A percentile compares a stretch with the other conserved stretches of the same genome.
phyloP scores from a whole-genome alignment of 2,113 vertebrate species.

The Poecilia latipinna region DNA sequence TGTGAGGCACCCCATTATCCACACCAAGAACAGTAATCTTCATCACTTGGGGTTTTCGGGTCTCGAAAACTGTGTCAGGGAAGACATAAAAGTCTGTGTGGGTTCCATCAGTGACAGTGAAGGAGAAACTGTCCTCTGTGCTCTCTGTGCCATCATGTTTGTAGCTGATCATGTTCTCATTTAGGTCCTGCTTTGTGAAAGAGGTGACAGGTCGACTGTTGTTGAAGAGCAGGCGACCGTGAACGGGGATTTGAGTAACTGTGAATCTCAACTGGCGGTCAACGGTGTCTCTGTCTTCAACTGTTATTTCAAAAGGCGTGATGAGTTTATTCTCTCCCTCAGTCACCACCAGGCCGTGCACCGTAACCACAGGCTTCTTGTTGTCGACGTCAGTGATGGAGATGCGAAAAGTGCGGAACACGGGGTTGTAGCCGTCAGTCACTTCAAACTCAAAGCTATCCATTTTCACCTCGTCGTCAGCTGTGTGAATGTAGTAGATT shows the following conservation, averaged over 20 bases:
- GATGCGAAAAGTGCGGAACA: slow-evolving; percentile 94
- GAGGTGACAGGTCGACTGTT: slow-evolving; percentile 79
- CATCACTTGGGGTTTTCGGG: slow-evolving; percentile 89
- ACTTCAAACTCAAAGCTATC: slow-evolving; percentile 98
- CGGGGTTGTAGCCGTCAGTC: slow-evolving; percentile 93
- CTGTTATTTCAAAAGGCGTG: slow-evolving; percentile 94
- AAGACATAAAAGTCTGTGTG: slow-evolving; percentile 94
- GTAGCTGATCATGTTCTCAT: slow-evolving; percentile 95
- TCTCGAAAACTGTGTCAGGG: slow-evolving; percentile 90
- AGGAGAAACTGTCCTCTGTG: slow-evolving; percentile 91
- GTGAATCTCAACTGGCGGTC: slow-evolving; percentile 86
- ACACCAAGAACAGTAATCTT: slow-evolving; percentile 86
- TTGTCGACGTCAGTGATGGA: slow-evolving; percentile 95
- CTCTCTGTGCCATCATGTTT: slow-evolving; percentile 91
- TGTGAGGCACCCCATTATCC: slow-evolving; percentile 88
- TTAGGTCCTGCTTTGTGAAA: slow-evolving; percentile 95
- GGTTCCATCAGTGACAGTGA: slow-evolving; percentile 93
- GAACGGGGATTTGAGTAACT: slow-evolving; percentile 89
- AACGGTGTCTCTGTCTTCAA: slow-evolving; percentile 90
- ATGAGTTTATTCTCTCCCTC: slow-evolving; percentile 91
- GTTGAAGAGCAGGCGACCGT: slow-evolving; percentile 90
- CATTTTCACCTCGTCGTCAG: slow-evolving; percentile 94
- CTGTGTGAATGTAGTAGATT: slow-evolving; percentile 93
- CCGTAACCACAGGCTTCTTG: slow-evolving; percentile 91
- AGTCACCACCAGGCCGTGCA: slow-evolving; percentile 85